Base-by-base conservation (phyloP, 2,113 vertebrate species). In the Brachypodius melanocephalos region DNA sequence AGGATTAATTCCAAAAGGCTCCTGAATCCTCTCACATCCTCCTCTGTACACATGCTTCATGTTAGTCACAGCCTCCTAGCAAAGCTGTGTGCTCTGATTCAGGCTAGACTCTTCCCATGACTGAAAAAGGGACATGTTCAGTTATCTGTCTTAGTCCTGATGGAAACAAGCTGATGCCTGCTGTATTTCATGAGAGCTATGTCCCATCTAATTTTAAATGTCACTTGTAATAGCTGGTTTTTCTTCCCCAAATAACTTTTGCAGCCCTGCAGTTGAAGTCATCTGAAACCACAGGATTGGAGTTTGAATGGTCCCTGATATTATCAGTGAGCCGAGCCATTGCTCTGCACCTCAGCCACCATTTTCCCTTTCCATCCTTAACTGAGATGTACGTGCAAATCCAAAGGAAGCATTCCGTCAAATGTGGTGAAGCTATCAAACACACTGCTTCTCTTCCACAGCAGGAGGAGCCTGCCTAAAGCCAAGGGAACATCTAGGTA, bases 121-220 rank as follows among this genome's bases (percentile, higher is more conserved):
- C 1, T 19, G 90, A 40, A 77, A 61, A 80, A 67, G 48, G 79
- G 34, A 45, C 55, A 11, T 7, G 9, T 42, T 89, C 31, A 6
- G 63, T 51, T 85, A 80, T 69, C 75, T 59, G 32, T 54, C 74
- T 72, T 54, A 3, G 1, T 29, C 43, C 42, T 63, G 29, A 66
- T 20, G 17, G 81, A 74, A 91, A 82, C 81, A 85, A 84, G 81
- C n/a, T 73, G 74, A 89, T 77, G 34, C 46, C 34, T 46, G 67
- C 67, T 74, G 63, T 91, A 80, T 69, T 95, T 90, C 72, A 88
- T 0, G 0, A 77, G 45, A 80, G n/a, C 71, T 79, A 26, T 66
- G n/a, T 83, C 85, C 75, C 85, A 85, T 83, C 59, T 67, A 63
- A 83, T 91, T 93, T 83, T 83, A 75, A 88, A 88, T 77, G 87